phyloP scores from a whole-genome alignment of 2,797 vertebrate genomes.

The Alosa sapidissima region DNA sequence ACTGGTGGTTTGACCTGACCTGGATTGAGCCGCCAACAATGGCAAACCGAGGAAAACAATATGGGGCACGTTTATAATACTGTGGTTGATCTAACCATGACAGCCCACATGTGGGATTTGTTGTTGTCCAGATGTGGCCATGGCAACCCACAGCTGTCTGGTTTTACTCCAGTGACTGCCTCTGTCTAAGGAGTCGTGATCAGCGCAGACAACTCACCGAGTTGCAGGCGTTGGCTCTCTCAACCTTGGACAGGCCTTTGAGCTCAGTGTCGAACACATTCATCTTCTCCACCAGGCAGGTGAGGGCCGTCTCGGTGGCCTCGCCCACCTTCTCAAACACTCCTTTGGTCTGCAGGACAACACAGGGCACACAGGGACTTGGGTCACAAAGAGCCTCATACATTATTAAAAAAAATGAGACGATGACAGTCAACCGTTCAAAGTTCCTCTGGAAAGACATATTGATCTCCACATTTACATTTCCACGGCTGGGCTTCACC shows the following conservation, averaged over 20 bases:
- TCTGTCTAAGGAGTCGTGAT: not conserved
- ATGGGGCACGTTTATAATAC: not conserved
- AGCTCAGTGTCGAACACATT: conserved; percentile 88
- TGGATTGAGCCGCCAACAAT: too few species aligned
- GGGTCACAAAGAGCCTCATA: not conserved
- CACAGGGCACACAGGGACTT: not conserved
- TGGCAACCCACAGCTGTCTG: not conserved
- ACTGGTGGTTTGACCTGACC: not conserved
- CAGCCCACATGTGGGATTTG: not conserved
- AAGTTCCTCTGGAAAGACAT: not conserved
- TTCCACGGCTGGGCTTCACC: not conserved
- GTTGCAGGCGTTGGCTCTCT: conserved; percentile 86
- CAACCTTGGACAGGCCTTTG: conserved; percentile 81
- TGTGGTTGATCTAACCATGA: not conserved
- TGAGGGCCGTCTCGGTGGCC: conserved; percentile 89
- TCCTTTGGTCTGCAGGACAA: conserved; percentile 78
- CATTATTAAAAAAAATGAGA: not conserved
- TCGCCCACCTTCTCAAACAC: conserved; percentile 92
- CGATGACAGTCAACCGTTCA: not conserved
- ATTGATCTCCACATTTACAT: not conserved
- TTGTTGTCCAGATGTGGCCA: not conserved
- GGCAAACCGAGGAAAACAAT: not conserved
- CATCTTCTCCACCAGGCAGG: conserved; percentile 94
- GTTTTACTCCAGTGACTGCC: not conserved
- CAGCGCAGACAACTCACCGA: conserved; percentile 70